These are phyloP conservation scores for Neoaliturus tenellus DNA, from an alignment of 2,888 invertebrate species.

Conservation along the genomic window DNA sequence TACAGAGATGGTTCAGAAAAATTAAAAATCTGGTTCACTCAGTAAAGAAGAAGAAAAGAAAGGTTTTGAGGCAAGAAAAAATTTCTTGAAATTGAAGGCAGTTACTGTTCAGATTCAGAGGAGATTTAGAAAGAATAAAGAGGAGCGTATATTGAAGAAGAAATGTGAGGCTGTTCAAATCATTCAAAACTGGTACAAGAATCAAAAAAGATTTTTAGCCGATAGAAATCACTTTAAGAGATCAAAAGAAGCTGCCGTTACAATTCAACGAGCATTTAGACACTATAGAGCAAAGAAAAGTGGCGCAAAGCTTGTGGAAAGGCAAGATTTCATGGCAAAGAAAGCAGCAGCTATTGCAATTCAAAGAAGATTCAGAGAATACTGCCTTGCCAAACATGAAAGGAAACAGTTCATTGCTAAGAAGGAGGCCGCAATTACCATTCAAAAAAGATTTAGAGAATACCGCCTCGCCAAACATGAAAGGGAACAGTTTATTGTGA, in stretches of 20 bases:
- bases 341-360: not conserved
- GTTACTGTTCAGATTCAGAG: constrained; percentile 67
- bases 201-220: constrained; percentile 69
- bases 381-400: not conserved
- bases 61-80: constrained; percentile 15
- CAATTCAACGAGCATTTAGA: constrained; percentile 75
- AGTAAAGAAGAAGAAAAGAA: constrained; percentile 62
- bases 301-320: constrained; percentile 56
- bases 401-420: not conserved
- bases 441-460: constrained; percentile 58
- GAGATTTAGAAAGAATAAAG: constrained; percentile 22
- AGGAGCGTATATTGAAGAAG: not conserved
- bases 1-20: constrained; percentile 75
- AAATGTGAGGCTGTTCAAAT: constrained; percentile 69
- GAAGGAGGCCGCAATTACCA: constrained; percentile 22
- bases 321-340: constrained; percentile 40
- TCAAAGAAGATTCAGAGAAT: constrained; percentile 21
- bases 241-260: constrained; percentile 69
- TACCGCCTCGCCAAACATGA: not conserved
- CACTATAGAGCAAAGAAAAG: constrained; percentile 69
- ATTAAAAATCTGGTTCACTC: constrained; percentile 56
- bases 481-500: not conserved
- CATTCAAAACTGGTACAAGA: constrained; percentile 70
- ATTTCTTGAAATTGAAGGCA: constrained; percentile 63
- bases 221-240: constrained; percentile 70